These are phyloP conservation scores for Ectropis crepuscularia DNA, from an alignment of 2,888 invertebrate genomes.

Conservation along the genomic window DNA sequence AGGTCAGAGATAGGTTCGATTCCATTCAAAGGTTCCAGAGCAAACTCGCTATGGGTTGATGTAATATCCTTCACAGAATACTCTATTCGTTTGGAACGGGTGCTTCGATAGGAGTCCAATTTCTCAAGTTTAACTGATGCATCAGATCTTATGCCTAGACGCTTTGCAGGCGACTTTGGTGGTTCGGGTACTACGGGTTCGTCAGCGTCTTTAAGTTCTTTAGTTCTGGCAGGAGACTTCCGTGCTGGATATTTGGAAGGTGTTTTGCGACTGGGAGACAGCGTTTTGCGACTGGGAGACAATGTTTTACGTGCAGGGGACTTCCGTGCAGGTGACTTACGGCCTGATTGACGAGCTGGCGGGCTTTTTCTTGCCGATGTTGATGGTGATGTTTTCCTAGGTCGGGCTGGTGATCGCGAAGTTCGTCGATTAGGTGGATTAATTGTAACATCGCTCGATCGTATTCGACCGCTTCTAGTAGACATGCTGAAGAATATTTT, in stretches of 20 bases:
- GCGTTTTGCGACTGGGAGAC: slow-evolving; percentile 78
- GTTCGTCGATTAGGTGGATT: slow-evolving; percentile 73
- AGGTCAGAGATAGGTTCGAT: slow-evolving; percentile 53
- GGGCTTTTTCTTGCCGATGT: slow-evolving; percentile 64
- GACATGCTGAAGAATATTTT: slow-evolving; percentile 62
- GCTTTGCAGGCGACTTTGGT: slow-evolving; percentile 68
- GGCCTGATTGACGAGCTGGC: slow-evolving; percentile 64
- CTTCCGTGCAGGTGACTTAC: slow-evolving; percentile 81
- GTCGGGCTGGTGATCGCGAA: slow-evolving; percentile 76
- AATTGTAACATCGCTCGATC: slow-evolving; percentile 62
- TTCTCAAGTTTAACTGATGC: slow-evolving; percentile 58
- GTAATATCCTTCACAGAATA: slow-evolving; percentile 68
- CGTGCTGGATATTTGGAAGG: slow-evolving; percentile 70
- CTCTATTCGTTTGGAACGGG: slow-evolving; percentile 66
- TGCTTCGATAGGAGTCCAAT: slow-evolving; percentile 58
- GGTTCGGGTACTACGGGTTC: slow-evolving; percentile 45
- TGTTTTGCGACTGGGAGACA: slow-evolving; percentile 76
- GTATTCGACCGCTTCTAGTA: slow-evolving; percentile 73
- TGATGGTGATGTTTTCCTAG: slow-evolving; percentile 67
- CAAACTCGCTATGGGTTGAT: slow-evolving; percentile 50
- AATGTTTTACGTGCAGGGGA: slow-evolving; percentile 79
- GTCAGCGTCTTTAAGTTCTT: slow-evolving; percentile 51
- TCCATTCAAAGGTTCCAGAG: slow-evolving; percentile 65
- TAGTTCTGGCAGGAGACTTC: slow-evolving; percentile 73
- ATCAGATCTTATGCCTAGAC: slow-evolving; percentile 61